Conservation (phyloP, 2,113 vertebrate species). For the Peucedramus taeniatus region DNA sequence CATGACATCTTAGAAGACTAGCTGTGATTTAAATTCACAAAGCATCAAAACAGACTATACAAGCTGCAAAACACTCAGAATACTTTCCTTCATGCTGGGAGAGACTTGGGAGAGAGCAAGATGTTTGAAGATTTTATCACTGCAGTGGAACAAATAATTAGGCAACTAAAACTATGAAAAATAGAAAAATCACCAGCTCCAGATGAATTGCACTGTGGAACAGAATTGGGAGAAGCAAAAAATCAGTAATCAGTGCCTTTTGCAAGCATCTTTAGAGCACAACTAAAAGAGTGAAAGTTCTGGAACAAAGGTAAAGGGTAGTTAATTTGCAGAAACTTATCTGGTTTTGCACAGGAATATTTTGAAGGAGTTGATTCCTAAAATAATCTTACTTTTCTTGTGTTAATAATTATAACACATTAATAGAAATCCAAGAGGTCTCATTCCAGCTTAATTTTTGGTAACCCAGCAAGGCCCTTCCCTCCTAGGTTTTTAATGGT, state of each 20-base stretch:
- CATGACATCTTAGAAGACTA: neutral
- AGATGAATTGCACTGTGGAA: neutral
- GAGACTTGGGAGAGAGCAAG: neutral
- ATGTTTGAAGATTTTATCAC: constrained; percentile 27
- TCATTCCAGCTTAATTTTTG: neutral
- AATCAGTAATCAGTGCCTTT: neutral
- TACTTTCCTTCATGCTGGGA: neutral
- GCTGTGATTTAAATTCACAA: neutral
- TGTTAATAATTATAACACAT: neutral
- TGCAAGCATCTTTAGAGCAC: neutral
- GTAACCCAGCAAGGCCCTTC: neutral
- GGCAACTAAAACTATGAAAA: constrained; percentile 45
- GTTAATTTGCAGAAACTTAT: neutral
- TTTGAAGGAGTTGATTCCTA: neutral
- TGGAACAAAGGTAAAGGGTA: neutral
- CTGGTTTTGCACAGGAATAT: neutral
- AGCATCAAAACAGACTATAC: neutral
- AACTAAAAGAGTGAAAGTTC: neutral
- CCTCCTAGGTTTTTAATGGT: neutral
- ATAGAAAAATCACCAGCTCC: constrained; percentile 24
- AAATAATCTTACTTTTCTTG: neutral
- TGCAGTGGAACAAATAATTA: constrained; percentile 35
- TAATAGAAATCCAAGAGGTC: neutral
- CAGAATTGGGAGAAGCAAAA: neutral
- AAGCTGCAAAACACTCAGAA: neutral